Conservation (phyloP, 2,888 invertebrate species). For the Epiblema foenella region DNA sequence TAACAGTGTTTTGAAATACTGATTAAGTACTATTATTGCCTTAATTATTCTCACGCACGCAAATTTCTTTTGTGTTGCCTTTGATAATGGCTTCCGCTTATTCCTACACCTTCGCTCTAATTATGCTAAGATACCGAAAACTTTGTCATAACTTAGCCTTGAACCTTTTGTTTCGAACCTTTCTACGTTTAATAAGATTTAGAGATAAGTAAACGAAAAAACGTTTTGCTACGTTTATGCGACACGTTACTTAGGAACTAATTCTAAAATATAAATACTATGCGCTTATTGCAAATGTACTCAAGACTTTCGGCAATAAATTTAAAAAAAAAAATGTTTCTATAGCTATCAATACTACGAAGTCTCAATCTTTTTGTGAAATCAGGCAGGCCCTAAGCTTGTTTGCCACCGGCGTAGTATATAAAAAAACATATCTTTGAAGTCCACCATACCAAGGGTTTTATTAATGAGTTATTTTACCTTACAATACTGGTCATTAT, state of each 20-base stretch:
- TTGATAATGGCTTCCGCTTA: slow-evolving; percentile 14
- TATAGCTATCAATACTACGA: too few species aligned
- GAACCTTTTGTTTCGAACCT: slow-evolving; percentile 18
- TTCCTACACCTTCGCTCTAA: not conserved
- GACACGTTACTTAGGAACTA: not conserved
- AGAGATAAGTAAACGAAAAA: not conserved
- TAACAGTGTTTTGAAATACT: not conserved
- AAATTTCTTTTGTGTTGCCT: slow-evolving; percentile 3
- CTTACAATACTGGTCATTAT: slow-evolving; percentile 15
- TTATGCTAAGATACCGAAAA: slow-evolving; percentile 11
- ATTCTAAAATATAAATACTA: too few species aligned
- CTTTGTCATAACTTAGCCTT: slow-evolving; percentile 23
- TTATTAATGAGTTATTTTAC: not conserved
- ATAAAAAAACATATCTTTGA: too few species aligned
- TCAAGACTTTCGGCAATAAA: too few species aligned
- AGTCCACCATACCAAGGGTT: too few species aligned
- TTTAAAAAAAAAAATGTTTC: too few species aligned
- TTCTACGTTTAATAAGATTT: slow-evolving; percentile 1
- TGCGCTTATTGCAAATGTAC: too few species aligned
- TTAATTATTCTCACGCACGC: slow-evolving; percentile 11
- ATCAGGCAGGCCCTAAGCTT: too few species aligned
- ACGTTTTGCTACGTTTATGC: not conserved
- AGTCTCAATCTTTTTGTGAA: too few species aligned
- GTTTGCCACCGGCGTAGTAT: too few species aligned
- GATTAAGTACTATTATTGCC: too few species aligned